Conservation (phyloP, 1,140 invertebrate genomes). For the Eubasilissa regina region DNA sequence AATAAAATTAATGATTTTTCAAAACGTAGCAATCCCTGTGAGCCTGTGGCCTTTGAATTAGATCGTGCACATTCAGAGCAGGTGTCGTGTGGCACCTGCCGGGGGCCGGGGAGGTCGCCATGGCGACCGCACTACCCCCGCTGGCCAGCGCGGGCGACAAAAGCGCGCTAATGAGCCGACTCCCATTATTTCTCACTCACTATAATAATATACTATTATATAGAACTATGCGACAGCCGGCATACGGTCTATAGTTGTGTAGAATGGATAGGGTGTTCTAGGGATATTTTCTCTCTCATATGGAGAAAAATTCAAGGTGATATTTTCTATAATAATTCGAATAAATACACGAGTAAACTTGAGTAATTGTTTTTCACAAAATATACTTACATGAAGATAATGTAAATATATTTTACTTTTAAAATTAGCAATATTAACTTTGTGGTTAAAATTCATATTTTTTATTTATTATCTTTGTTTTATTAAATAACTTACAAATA, state of each 20-base stretch:
- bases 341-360: not conserved
- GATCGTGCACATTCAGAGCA: constrained; percentile 30
- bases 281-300: not conserved
- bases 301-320: not conserved
- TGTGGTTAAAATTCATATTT: too few species aligned
- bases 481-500: too few species aligned
- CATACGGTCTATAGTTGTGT: not conserved
- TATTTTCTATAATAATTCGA: not conserved
- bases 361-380: not conserved
- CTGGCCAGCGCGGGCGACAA: constrained; percentile 32
- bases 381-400: too few species aligned
- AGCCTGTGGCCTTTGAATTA: too few species aligned
- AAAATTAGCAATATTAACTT: too few species aligned
- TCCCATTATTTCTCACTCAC: constrained; percentile 45
- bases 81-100: constrained; percentile 46
- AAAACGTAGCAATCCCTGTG: too few species aligned
- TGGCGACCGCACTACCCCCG: not conserved
- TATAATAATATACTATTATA: not conserved
- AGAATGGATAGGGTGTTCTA: not conserved
- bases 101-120: not conserved
- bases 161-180: constrained; percentile 51
- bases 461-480: too few species aligned
- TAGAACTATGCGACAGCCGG: not conserved
- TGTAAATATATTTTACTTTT: too few species aligned
- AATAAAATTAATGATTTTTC: too few species aligned